These are phyloP conservation scores for Notolabrus celidotus DNA, from an alignment of 2,797 vertebrate genomes.

Conservation along the genomic window DNA sequence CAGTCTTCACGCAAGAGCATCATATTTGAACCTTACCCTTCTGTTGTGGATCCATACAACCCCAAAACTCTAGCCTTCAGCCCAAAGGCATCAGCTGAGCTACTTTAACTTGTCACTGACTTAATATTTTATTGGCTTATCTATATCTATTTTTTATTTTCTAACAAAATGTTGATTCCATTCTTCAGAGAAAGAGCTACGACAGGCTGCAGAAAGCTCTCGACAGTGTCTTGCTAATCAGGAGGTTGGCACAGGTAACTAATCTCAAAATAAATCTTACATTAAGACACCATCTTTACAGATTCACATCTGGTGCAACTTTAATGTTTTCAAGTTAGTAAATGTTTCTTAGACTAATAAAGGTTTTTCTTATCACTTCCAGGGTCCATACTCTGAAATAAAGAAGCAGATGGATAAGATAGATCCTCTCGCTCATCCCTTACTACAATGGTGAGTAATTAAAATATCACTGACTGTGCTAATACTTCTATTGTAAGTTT, in stretches of 20 bases:
- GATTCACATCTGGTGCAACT: neutral
- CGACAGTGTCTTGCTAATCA: slow-evolving; percentile 93
- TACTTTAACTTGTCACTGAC: neutral
- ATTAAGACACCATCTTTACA: neutral
- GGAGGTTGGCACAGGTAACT: slow-evolving; percentile 94
- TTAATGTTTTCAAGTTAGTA: neutral
- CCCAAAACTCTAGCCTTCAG: slow-evolving; percentile 93
- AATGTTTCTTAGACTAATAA: slow-evolving; percentile 9
- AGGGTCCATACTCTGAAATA: slow-evolving; percentile 96
- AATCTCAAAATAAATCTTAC: slow-evolving; percentile 17
- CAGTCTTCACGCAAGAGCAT: slow-evolving; percentile 93
- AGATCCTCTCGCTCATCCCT: slow-evolving; percentile 93
- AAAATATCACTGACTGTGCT: neutral
- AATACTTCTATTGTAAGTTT: neutral
- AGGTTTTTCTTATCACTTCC: slow-evolving; percentile 28
- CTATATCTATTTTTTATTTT: neutral
- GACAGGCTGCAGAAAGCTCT: slow-evolving; percentile 94
- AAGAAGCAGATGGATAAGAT: slow-evolving; percentile 98
- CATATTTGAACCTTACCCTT: slow-evolving; percentile 95
- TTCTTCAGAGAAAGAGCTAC: slow-evolving; percentile 92
- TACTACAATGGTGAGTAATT: slow-evolving; percentile 92
- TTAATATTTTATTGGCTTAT: neutral
- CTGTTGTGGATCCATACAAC: slow-evolving; percentile 92
- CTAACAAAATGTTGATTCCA: neutral
- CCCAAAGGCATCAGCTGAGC: slow-evolving; percentile 87